Evolutionary conservation across 35 echinoderm and acorn worm genomes (phyloP), one percentile per base, ranked within the genome.

Genomic region (Chiridota heheva): DNA sequence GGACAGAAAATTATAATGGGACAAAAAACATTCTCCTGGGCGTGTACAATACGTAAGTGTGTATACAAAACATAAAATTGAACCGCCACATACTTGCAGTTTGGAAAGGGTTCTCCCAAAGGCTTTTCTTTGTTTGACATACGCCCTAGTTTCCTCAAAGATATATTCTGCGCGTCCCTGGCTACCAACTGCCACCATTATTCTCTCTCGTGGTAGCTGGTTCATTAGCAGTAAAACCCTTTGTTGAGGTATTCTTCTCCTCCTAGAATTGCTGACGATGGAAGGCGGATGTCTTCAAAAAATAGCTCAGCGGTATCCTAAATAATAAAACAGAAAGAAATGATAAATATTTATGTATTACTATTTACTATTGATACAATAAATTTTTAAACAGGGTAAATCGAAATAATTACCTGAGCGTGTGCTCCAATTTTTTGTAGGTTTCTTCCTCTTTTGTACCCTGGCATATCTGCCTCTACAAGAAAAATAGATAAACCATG

Each of bases 211-310:
- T 62, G 91, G 91, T 15, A 95, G 58, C 40, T 95, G 78, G 7
- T 95, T 79, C 91, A 95, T 95, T 13, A 92, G 58, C 55, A 77
- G 42, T 86, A 91, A 57, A 91, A 91, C 5, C 89, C 89, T 63
- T 80, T 63, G 44, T 91, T 91, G 13, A 66, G 7, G 4, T 8
- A 31, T 1, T 7, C 26, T 59, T 89, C 87, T 36, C 40, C 45
- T 2, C 89, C 89, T 63, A 91, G 37, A n/a, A 91, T 24, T 1
- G 82, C 83, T 51, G 38, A 41, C 26, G 63, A 36, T n/a, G 89
- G 89, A 16, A 91, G 76, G 32, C 89, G 73, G 1, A 91, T 83
- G 76, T 91, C 89, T 60, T 91, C 82, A 62, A 91, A 91, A 36
- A 86, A 91, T 6, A 91, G 33, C 43, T 91, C 89, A 33, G 73